phyloP scores from a whole-genome alignment of 1,140 invertebrate genomes.

The Cylas formicarius region DNA sequence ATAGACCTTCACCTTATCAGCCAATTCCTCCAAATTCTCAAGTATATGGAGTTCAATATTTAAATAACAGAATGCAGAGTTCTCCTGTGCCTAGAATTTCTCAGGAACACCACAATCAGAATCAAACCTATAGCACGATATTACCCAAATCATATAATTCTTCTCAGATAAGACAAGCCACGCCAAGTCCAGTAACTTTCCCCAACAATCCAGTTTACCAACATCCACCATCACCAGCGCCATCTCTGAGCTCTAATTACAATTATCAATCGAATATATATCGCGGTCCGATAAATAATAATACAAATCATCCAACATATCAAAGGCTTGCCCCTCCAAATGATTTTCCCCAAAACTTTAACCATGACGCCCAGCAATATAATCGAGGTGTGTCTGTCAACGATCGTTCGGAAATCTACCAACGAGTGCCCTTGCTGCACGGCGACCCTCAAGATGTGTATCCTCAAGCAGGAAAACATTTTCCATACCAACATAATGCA shows the following conservation, averaged over 20 bases:
- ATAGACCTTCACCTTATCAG: conserved; percentile 27
- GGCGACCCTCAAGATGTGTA: conserved; percentile 26
- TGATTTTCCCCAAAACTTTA: not conserved
- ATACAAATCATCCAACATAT: conserved; percentile 28
- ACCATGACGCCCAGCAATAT: conserved; percentile 4
- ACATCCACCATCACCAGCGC: conserved; percentile 34
- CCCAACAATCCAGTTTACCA: conserved; percentile 20
- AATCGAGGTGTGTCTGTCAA: conserved; percentile 6
- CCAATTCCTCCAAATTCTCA: conserved; percentile 22
- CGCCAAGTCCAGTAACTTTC: conserved; percentile 16
- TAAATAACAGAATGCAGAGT: conserved; percentile 6
- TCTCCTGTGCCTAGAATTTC: not conserved
- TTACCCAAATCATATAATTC: conserved; percentile 12
- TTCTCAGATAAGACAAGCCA: conserved; percentile 20
- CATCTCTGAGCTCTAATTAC: conserved; percentile 23
- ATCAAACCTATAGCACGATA: conserved; percentile 10
- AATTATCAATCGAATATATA: conserved; percentile 21
- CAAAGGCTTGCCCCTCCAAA: conserved; percentile 31
- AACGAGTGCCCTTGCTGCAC: conserved; percentile 33
- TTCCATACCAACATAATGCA: conserved; percentile 28
- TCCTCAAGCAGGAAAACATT: conserved; percentile 20
- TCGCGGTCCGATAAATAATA: conserved; percentile 1
- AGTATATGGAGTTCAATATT: conserved; percentile 16
- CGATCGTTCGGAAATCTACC: conserved; percentile 16
- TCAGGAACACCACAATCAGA: conserved; percentile 14